These are phyloP conservation scores for Saguinus imperator DNA, from an alignment of 2,113 vertebrate genomes.

Conservation along the genomic window DNA sequence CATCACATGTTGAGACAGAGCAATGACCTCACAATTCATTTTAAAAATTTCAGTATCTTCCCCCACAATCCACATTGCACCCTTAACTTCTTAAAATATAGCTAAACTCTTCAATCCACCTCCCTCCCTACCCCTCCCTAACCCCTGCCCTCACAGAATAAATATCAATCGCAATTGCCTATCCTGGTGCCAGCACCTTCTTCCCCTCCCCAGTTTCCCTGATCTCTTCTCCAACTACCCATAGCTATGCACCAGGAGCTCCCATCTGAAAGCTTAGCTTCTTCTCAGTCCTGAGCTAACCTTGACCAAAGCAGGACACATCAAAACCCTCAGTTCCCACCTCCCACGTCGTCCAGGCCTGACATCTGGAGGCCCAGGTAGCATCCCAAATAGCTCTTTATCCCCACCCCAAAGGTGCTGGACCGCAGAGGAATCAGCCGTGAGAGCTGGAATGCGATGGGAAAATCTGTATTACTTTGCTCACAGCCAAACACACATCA, in stretches of 20 bases:
- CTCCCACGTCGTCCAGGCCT: background rate
- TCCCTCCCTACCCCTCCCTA: background rate
- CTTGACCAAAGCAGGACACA: background rate
- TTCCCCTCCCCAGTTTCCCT: rapidly evolving
- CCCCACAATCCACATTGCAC: background rate
- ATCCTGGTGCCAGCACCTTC: background rate
- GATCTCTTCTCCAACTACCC: background rate
- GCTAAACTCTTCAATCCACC: background rate
- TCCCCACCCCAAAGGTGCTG: no score
- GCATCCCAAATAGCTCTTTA: background rate
- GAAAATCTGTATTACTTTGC: constrained; percentile 68
- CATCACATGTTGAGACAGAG: background rate
- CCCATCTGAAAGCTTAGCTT: background rate
- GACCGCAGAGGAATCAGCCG: background rate
- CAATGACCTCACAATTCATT: background rate
- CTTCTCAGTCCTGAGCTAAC: background rate
- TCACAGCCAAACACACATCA: constrained; percentile 37
- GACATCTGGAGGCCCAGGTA: background rate
- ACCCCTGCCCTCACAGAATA: background rate
- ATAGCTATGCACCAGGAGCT: rapidly evolving
- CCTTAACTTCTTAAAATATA: background rate
- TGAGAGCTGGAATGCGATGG: background rate
- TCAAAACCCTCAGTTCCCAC: background rate
- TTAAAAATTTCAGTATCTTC: background rate
- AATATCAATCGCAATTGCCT: background rate